A percentile compares a stretch with the other conserved stretches of the same genome.
These are phyloP conservation scores for Rousettus madagascariensis DNA, from an alignment of 2,797 vertebrate genomes.

Conservation along the genomic window DNA sequence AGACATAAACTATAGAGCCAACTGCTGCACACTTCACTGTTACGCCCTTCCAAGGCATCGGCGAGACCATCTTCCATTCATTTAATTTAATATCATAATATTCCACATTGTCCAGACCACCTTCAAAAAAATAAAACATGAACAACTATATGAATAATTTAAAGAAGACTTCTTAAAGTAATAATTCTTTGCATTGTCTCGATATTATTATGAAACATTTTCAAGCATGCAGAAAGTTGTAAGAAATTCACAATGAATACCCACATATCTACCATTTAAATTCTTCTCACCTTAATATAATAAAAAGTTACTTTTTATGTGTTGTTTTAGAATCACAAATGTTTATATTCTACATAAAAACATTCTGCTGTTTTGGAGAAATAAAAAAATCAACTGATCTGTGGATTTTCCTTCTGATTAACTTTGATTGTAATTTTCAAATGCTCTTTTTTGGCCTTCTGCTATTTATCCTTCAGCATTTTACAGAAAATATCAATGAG, in stretches of 20 bases:
- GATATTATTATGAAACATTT: conserved; percentile 46
- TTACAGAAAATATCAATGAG: conserved; percentile 30
- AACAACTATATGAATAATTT: neutral
- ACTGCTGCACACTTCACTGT: conserved; percentile 98
- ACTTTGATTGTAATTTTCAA: conserved; percentile 45
- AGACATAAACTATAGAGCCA: conserved; percentile 93
- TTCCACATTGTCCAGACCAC: conserved; percentile 96
- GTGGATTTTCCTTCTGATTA: neutral
- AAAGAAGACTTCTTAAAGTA: neutral
- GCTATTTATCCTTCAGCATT: conserved; percentile 8
- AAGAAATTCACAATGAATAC: conserved; percentile 44
- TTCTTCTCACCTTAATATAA: conserved; percentile 17
- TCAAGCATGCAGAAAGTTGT: neutral
- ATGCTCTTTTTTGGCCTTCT: conserved; percentile 8
- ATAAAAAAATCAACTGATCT: neutral
- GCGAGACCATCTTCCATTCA: conserved; percentile 93
- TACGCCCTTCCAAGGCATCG: conserved; percentile 97
- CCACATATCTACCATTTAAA: neutral
- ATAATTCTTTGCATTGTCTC: conserved; percentile 7
- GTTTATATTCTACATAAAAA: neutral
- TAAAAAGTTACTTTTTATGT: conserved; percentile 20
- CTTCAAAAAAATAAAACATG: conserved; percentile 83
- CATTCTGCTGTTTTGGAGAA: neutral
- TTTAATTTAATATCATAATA: conserved; percentile 96
- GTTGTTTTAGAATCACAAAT: conserved; percentile 22